Evolutionary conservation across 1,140 invertebrate genomes (phyloP).

Genomic region (Trissolcus basalis): DNA sequence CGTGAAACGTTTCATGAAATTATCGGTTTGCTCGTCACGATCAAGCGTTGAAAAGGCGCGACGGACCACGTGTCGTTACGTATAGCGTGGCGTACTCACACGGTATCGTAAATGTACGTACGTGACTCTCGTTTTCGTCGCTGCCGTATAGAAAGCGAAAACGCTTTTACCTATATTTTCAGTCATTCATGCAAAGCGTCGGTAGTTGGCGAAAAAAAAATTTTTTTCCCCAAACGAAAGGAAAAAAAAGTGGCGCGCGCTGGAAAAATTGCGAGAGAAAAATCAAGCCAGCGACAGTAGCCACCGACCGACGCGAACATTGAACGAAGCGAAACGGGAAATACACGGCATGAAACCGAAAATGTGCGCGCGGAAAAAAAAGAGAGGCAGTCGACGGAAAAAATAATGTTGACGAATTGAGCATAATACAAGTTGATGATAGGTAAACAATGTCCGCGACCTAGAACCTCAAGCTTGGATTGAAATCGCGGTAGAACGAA

Average conservation of each 20-base stretch:
- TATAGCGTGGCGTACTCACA: conserved; percentile 63
- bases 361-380: conserved; percentile 40
- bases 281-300: conserved; percentile 45
- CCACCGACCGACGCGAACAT: conserved; percentile 29
- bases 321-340: conserved; percentile 57
- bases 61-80: conserved; percentile 58
- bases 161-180: conserved; percentile 75
- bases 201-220: conserved; percentile 53
- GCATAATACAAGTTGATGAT: conserved; percentile 50
- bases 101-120: conserved; percentile 68
- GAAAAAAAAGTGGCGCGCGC: conserved; percentile 37
- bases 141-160: conserved; percentile 75
- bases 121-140: conserved; percentile 75
- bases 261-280: conserved; percentile 58
- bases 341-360: conserved; percentile 43
- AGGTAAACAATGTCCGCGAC: conserved; percentile 42
- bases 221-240: conserved; percentile 48
- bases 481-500: conserved; percentile 56
- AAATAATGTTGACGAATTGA: conserved; percentile 36
- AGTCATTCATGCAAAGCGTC: conserved; percentile 73
- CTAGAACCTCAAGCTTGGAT: conserved; percentile 61
- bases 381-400: conserved; percentile 44
- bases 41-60: conserved; percentile 54
- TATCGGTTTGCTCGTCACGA: conserved; percentile 54
- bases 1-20: conserved; percentile 31